Percentiles rank a stretch among this genome's conserved stretches.
Conservation (phyloP, 2,797 vertebrate genomes). For the Sebastolobus alascanus region DNA sequence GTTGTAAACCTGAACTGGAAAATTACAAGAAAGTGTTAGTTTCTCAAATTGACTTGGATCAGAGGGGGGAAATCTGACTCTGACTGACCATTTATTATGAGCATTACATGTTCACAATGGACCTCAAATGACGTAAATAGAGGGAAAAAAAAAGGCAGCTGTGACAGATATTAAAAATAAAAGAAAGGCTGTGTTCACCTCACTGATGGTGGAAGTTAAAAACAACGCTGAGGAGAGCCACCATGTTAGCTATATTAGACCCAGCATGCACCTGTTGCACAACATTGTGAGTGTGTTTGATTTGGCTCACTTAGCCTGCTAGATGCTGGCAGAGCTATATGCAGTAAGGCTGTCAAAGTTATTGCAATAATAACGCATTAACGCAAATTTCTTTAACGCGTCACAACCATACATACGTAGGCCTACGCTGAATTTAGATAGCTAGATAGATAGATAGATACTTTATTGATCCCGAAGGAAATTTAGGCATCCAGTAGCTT, state of each 20-base stretch:
- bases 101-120: neutral
- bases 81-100: neutral
- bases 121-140: neutral
- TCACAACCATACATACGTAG: too few relatives aligned
- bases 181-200: too few relatives aligned
- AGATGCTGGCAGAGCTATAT: neutral
- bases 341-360: too few relatives aligned
- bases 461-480: too few relatives aligned
- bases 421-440: too few relatives aligned
- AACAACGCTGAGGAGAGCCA: too few relatives aligned
- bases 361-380: too few relatives aligned
- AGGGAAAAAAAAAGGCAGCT: neutral
- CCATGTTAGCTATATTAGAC: neutral
- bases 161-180: neutral
- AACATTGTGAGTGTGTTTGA: neutral
- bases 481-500: too few relatives aligned
- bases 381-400: too few relatives aligned
- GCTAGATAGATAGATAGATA: too few relatives aligned
- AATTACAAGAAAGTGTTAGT: conserved; percentile 2
- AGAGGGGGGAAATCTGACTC: neutral
- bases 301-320: neutral
- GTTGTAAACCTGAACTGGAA: conserved; percentile 1
- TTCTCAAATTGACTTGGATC: neutral
- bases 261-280: neutral
- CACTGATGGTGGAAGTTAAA: too few relatives aligned